phyloP scores from a whole-genome alignment of 2,888 invertebrate genomes.

The Chaetogeoica ovagalla region DNA sequence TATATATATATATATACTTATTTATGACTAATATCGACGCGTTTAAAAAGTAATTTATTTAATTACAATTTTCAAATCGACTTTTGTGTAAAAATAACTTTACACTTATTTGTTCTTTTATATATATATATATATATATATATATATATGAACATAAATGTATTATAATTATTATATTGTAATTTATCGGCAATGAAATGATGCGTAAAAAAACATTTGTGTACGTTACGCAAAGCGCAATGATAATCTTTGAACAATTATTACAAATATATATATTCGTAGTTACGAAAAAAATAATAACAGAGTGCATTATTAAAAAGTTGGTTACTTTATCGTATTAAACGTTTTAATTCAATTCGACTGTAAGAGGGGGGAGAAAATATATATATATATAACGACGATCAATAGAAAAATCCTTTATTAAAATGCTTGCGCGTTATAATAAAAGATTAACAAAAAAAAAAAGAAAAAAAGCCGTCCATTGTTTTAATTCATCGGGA shows the following conservation, averaged over 20 bases:
- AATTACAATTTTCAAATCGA: neutral
- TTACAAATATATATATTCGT: no score
- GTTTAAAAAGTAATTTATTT: neutral
- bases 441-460: neutral
- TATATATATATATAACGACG: neutral
- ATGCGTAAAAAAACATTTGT: constrained; percentile 9
- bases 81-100: no score
- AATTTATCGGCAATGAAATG: constrained; percentile 20
- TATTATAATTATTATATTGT: constrained; percentile 20
- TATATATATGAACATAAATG: neutral
- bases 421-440: neutral
- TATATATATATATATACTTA: no score
- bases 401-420: neutral
- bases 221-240: neutral
- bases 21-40: no score
- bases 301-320: constrained; percentile 3
- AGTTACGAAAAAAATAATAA: neutral
- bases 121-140: no score
- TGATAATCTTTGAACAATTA: constrained; percentile 3
- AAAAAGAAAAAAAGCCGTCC: neutral
- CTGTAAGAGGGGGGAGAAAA: neutral
- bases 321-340: constrained; percentile 25
- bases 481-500: constrained; percentile 28
- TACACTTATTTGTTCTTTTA: neutral
- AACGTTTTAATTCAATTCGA: constrained; percentile 31